Base-by-base conservation (phyloP, 2,113 vertebrate genomes). In the Dissostichus mawsoni region DNA sequence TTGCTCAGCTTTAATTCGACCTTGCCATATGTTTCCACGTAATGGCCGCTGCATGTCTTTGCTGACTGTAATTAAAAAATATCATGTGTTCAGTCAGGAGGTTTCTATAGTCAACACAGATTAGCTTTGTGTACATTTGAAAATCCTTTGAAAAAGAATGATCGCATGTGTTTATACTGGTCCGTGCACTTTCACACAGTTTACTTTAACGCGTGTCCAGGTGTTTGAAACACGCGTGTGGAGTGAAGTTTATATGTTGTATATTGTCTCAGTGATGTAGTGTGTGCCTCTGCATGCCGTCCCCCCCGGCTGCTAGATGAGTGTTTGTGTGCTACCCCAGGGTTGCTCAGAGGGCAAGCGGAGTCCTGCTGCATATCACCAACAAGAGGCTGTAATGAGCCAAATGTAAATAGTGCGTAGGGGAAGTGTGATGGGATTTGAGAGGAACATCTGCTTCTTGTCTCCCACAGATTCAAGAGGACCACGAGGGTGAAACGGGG, bases 401-500 rank as follows among this genome's bases (percentile, higher is more conserved):
- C 78, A 81, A 89, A 87, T 93, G 90, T 93, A 94, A 92, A 92
- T 92, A 92, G 83, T 86, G 84, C 41, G 45, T 85, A 90, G 87
- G 84, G 91, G 84, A 90, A 81, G 88, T 89, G 85, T 79, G 90
- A 87, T 80, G 84, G 78, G 81, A 66, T 87, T 82, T 83, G 66
- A 85, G 70, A 74, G 74, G 66, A 91, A 91, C 92, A 91, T 92
- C 93, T 92, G 90, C 82, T 91, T 93, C 80, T 90, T 92, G 85
- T 93, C 89, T 89, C 89, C 84, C 76, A 57, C 94, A 99, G 97
- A 98, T 97, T 10, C 96, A 95, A 33, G 97, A 99, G 89, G 97
- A 98, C 94, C 97, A 99, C 55, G 97, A 99, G 93, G 96, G 96
- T 80, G 97, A 99, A 93, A 98, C 97, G 0, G 97, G 97, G 85